Evolutionary conservation across 53 echinoderm and acorn worm species (phyloP).

Genomic region (Pentamera pediparva): DNA sequence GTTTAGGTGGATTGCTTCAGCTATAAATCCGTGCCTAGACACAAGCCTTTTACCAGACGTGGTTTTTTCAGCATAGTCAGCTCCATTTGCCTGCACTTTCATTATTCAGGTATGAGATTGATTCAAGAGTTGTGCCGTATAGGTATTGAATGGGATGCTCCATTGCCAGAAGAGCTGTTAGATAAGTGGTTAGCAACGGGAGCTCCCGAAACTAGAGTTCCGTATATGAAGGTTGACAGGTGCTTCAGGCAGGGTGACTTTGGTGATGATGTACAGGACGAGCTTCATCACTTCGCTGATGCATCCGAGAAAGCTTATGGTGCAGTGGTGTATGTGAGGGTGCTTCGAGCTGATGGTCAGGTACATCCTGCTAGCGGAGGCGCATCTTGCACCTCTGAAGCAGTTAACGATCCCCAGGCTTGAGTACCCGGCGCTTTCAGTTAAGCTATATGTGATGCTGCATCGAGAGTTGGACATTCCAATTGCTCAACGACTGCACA

Average conservation of each 20-base stretch:
- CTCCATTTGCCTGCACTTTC: background rate
- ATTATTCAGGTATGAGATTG: background rate
- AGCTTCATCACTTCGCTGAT: constrained; percentile 47
- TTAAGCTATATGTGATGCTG: constrained; percentile 40
- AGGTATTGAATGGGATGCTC: background rate
- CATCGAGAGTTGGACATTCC: constrained; percentile 44
- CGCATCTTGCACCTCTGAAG: constrained; percentile 47
- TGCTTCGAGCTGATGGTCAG: constrained; percentile 2
- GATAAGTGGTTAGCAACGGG: background rate
- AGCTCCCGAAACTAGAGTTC: background rate
- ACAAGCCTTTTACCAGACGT: background rate
- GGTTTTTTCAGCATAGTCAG: background rate
- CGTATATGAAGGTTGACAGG: constrained; percentile 42
- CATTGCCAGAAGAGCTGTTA: background rate
- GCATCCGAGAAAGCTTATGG: constrained; percentile 46
- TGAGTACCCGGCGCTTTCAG: constrained; percentile 45
- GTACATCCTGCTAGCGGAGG: constrained; percentile 28
- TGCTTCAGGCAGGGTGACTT: constrained; percentile 49
- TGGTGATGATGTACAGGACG: constrained; percentile 15
- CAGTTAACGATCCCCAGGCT: constrained; percentile 51
- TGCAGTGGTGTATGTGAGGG: constrained; percentile 22
- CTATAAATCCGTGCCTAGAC: background rate
- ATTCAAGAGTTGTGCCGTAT: background rate
- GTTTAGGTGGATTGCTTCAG: background rate
- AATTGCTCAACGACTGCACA: constrained; percentile 43